Base-by-base conservation (phyloP, 2,888 invertebrate genomes). In the Pegoplata infirma region DNA sequence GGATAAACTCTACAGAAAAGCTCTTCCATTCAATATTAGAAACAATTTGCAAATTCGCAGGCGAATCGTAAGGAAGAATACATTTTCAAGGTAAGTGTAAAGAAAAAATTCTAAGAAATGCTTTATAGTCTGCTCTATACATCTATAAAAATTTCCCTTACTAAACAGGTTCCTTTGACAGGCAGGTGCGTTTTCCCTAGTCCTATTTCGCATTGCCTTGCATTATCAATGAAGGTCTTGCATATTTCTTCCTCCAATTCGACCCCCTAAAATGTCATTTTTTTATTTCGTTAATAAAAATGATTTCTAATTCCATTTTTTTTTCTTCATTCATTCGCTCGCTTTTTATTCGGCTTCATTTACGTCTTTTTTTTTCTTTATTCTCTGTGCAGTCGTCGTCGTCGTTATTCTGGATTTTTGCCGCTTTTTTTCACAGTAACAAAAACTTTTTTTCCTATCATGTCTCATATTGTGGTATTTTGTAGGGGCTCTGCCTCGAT, bases 341-440 rank as follows among this genome's bases (percentile, higher is more conserved):
- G 75, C 67, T 71, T 72, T 73, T 47, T 44, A 58, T 81, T 78
- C 69, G 72, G 67, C 59, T 79, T 75, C 61, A 73, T 67, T 66
- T 74, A 75, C 51, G 71, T 44, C 51, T 81, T 75, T 81, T 23
- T 77, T 56, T 58, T 49, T 55, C 55, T 55, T 66, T 67, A 59
- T 78, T 47, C 28, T 66, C 56, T 75, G 21, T 80, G 79, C 79
- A 76, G 72, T 67, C 71, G 80, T 68, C 61, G 80, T 68, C 61
- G 66, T 76, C 59, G 71, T 40, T 72, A 68, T 80, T 81, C 76
- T 80, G 71, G 76, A 79, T 76, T 79, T 81, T 76, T 81, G 76
- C 82, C 80, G 80, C 73, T 75, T 81, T 82, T 81, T 82, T 74
- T 79, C 67, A 71, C 59, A 47, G 75, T 56, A 75, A 71, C 66